Percentiles rank a stretch among this genome's conserved stretches.
phyloP scores from a whole-genome alignment of 2,888 invertebrate species.

The Melanophora roralis region DNA sequence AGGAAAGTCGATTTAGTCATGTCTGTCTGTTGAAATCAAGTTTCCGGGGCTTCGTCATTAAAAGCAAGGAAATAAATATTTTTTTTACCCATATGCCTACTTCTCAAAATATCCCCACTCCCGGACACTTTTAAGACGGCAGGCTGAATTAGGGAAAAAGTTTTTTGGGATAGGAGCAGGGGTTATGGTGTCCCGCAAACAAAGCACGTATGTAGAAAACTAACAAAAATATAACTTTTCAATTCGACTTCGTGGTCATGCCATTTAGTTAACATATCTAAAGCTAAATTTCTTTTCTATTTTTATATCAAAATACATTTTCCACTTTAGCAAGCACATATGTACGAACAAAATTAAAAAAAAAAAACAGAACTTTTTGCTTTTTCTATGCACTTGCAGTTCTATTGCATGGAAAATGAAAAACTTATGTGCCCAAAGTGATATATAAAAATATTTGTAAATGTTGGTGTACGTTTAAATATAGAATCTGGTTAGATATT shows the following conservation, averaged over 20 bases:
- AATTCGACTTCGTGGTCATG: background rate
- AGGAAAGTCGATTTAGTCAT: too few relatives aligned
- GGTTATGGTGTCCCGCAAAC: too few relatives aligned
- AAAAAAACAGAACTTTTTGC: background rate
- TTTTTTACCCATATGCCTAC: too few relatives aligned
- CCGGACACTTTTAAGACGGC: too few relatives aligned
- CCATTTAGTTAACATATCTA: background rate
- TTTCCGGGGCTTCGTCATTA: too few relatives aligned
- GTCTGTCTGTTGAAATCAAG: too few relatives aligned
- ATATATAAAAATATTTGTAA: background rate
- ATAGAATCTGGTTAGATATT: slow-evolving; percentile 5
- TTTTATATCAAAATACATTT: slow-evolving; percentile 33
- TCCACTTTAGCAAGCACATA: slow-evolving; percentile 49
- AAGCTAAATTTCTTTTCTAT: slow-evolving; percentile 9
- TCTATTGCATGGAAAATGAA: slow-evolving; percentile 27
- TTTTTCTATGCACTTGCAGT: slow-evolving; percentile 20
- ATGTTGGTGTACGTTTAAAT: background rate
- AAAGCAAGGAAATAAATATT: too few relatives aligned
- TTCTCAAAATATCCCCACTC: too few relatives aligned
- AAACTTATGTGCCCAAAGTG: slow-evolving; percentile 21
- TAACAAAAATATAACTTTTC: background rate
- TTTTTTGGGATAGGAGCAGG: too few relatives aligned
- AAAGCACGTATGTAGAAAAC: too few relatives aligned
- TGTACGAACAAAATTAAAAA: background rate
- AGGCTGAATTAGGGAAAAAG: too few relatives aligned